These are phyloP conservation scores for Seira sanloemensis DNA, from an alignment of 2,888 invertebrate genomes.

Conservation along the genomic window DNA sequence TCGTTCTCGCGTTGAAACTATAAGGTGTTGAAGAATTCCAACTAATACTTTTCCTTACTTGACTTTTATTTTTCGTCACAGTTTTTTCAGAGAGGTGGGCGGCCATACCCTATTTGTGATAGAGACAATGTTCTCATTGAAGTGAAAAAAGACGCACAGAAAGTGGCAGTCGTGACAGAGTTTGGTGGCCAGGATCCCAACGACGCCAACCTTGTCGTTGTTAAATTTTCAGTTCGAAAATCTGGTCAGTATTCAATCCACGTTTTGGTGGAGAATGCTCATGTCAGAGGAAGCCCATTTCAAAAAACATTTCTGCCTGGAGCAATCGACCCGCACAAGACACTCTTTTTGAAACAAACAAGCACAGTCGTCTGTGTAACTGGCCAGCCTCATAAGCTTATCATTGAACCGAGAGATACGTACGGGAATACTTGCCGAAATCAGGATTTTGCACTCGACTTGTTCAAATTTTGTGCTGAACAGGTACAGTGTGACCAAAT, in stretches of 20 bases:
- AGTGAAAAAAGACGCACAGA: constrained; percentile 88
- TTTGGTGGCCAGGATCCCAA: constrained; percentile 90
- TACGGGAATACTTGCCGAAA: constrained; percentile 87
- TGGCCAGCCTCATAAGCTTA: constrained; percentile 84
- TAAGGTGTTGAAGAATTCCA: no score
- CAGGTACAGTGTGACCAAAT: no score
- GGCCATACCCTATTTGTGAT: constrained; percentile 95
- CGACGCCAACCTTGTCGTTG: constrained; percentile 89
- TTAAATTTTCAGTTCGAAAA: constrained; percentile 93
- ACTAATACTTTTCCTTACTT: no score
- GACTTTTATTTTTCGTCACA: no score
- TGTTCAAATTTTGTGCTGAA: constrained; percentile 70
- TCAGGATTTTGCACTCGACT: constrained; percentile 69
- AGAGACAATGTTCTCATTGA: constrained; percentile 92
- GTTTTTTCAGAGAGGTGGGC: constrained; percentile 94
- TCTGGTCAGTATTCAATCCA: constrained; percentile 93
- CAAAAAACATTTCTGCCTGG: constrained; percentile 79
- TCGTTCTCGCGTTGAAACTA: no score
- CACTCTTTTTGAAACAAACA: constrained; percentile 88
- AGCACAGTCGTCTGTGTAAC: constrained; percentile 91
- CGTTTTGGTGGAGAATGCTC: constrained; percentile 87
- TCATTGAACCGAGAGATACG: constrained; percentile 93
- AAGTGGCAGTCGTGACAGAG: constrained; percentile 90
- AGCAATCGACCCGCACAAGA: constrained; percentile 87
- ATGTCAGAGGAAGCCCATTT: constrained; percentile 91